phyloP scores from a whole-genome alignment of 2,888 invertebrate genomes.

The Cremastobaeus sp. region DNA sequence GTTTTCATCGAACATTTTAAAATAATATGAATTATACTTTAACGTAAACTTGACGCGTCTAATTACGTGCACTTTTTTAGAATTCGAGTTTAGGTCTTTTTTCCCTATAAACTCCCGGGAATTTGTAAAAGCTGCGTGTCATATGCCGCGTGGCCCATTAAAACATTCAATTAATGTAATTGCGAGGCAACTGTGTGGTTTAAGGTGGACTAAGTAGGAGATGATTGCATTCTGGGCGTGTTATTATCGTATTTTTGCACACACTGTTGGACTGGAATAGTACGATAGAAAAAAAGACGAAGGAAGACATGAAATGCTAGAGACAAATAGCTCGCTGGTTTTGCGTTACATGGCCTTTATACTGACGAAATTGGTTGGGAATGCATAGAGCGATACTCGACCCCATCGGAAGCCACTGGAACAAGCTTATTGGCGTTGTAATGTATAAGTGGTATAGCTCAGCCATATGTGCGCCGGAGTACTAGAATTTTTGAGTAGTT shows the following conservation, averaged over 20 bases:
- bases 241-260: conserved; percentile 48
- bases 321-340: conserved; percentile 39
- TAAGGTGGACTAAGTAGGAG: conserved; percentile 42
- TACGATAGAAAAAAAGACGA: conserved; percentile 3
- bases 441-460: conserved; percentile 51
- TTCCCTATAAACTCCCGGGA: no score
- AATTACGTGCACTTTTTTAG: no score
- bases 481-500: conserved; percentile 13
- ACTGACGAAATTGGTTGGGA: conserved; percentile 49
- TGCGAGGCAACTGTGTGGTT: conserved; percentile 21
- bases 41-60: no score
- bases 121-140: no score
- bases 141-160: background rate
- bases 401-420: conserved; percentile 47
- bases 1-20: no score
- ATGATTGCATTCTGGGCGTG: conserved; percentile 32
- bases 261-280: conserved; percentile 8
- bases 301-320: conserved; percentile 46
- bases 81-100: no score
- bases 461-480: conserved; percentile 37
- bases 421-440: conserved; percentile 55
- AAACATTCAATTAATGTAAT: conserved; percentile 30
- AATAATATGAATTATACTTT: no score
- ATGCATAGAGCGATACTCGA: conserved; percentile 44
- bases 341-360: conserved; percentile 50